Percentiles rank a stretch among this genome's conserved stretches.
Evolutionary conservation across 2,797 vertebrate species (phyloP).

Genomic region (Poecile montanus): DNA sequence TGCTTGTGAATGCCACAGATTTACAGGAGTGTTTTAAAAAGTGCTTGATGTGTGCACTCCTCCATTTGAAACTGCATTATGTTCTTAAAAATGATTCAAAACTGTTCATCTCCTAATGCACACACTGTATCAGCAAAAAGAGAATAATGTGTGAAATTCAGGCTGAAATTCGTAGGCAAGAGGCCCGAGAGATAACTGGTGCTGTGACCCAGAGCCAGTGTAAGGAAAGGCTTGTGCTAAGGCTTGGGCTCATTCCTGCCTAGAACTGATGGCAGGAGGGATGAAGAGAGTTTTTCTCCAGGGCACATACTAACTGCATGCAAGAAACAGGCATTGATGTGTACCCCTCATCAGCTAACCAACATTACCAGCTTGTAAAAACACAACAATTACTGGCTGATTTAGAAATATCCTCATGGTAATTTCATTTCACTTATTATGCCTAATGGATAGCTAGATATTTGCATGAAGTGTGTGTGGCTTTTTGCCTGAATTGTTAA

Average conservation of each 20-base stretch:
- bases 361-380: slow-evolving; percentile 34
- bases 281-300: slow-evolving; percentile 17
- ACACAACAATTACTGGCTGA: slow-evolving; percentile 62
- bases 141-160: background rate
- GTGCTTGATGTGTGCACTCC: background rate
- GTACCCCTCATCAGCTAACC: slow-evolving; percentile 39
- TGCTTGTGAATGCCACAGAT: background rate
- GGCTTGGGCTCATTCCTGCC: background rate
- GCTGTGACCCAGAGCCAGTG: background rate
- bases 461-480: slow-evolving; percentile 69
- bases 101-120: background rate
- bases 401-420: slow-evolving; percentile 65
- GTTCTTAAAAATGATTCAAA: background rate
- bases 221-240: background rate
- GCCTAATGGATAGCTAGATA: slow-evolving; percentile 62
- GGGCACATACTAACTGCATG: slow-evolving; percentile 17
- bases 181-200: background rate
- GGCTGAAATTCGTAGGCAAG: background rate
- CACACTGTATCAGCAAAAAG: background rate
- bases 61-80: background rate
- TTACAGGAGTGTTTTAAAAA: background rate
- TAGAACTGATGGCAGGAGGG: background rate
- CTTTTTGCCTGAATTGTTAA: slow-evolving; percentile 69
- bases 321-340: slow-evolving; percentile 31
- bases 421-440: slow-evolving; percentile 66